Evolutionary conservation across 1,140 invertebrate species (phyloP).

Genomic region (Mizuhopecten yessoensis): DNA sequence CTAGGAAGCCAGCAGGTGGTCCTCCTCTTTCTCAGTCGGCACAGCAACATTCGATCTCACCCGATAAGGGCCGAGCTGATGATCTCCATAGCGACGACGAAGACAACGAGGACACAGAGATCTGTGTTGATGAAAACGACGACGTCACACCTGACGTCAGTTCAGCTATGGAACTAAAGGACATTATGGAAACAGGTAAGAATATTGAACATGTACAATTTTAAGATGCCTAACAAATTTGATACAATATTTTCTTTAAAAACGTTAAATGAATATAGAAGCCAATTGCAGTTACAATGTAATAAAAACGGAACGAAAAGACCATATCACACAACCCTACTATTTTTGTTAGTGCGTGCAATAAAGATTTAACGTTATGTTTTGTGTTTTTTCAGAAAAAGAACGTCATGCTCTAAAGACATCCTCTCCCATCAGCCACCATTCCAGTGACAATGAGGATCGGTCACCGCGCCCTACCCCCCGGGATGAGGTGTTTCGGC

Average conservation of each 20-base stretch:
- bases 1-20: slow-evolving; percentile 46
- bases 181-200: slow-evolving; percentile 54
- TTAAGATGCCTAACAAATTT: too few species aligned
- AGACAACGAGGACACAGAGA: slow-evolving; percentile 61
- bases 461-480: background rate
- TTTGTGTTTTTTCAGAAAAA: background rate
- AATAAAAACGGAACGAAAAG: too few species aligned
- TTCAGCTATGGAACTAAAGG: slow-evolving; percentile 60
- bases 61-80: slow-evolving; percentile 55
- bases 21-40: slow-evolving; percentile 32
- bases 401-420: slow-evolving; percentile 39
- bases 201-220: background rate
- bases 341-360: too few species aligned
- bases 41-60: slow-evolving; percentile 46
- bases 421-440: slow-evolving; percentile 40
- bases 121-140: slow-evolving; percentile 64
- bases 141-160: slow-evolving; percentile 55
- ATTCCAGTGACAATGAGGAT: slow-evolving; percentile 43
- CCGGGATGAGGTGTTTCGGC: slow-evolving; percentile 46
- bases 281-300: too few species aligned
- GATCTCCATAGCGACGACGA: slow-evolving; percentile 60
- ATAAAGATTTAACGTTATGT: background rate
- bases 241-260: too few species aligned
- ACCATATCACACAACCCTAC: too few species aligned
- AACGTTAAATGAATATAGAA: too few species aligned